These are phyloP conservation scores for Vombatus ursinus DNA, from an alignment of 2,113 vertebrate genomes.

Conservation along the genomic window DNA sequence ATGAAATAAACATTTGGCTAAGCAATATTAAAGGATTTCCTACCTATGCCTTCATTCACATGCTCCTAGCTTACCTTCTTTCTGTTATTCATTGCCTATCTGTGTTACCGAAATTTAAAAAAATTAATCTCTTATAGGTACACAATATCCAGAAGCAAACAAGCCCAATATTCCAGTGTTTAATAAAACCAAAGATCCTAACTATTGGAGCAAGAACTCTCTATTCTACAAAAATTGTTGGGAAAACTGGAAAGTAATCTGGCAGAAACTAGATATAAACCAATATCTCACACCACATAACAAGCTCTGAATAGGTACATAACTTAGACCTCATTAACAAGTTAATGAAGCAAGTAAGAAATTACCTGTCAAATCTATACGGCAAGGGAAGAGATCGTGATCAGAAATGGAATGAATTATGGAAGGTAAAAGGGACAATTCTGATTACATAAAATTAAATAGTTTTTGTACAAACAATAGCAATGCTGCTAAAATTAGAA, in stretches of 20 bases:
- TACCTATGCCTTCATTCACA: not conserved
- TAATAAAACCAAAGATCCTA: not conserved
- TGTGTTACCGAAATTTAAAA: not conserved
- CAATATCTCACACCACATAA: not conserved
- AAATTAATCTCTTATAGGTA: not conserved
- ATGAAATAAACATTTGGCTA: slow-evolving; percentile 52
- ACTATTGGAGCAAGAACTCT: not conserved
- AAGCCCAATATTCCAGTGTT: not conserved
- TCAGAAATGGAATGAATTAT: not conserved
- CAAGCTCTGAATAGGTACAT: not conserved
- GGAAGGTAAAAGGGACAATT: not conserved
- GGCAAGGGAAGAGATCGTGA: not conserved
- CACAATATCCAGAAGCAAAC: not conserved
- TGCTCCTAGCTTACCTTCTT: not conserved
- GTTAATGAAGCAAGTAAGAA: not conserved
- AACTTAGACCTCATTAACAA: not conserved
- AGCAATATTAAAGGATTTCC: slow-evolving; percentile 51
- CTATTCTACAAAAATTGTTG: not conserved
- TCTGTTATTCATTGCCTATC: not conserved
- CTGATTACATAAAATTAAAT: not conserved
- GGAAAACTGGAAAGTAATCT: not conserved
- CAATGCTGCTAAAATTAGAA: not conserved
- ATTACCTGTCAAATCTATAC: not conserved
- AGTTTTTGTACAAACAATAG: not conserved
- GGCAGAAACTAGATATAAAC: not conserved